Conservation (phyloP, 2,797 vertebrate species). For the Trachurus trachurus region DNA sequence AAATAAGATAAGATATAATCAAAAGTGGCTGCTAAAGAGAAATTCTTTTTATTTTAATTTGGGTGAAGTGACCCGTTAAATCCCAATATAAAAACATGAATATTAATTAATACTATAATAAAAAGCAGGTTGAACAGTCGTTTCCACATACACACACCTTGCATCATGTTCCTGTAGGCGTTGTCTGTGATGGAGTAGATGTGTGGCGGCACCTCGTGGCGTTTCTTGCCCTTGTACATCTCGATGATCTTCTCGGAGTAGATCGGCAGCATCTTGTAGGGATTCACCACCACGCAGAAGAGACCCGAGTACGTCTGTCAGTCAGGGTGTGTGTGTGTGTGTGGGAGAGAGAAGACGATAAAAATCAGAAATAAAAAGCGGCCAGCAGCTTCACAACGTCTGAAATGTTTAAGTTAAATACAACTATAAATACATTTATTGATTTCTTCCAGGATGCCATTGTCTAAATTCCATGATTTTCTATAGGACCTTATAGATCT, state of each 20-base stretch:
- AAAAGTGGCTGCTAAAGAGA: neutral
- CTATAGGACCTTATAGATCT: too few species aligned
- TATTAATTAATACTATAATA: too few species aligned
- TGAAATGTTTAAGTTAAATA: neutral
- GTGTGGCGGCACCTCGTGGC: constrained; percentile 97
- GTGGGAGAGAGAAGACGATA: neutral
- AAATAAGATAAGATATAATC: neutral
- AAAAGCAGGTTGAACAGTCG: neutral
- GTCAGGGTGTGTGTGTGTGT: neutral
- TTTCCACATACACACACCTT: constrained; percentile 79
- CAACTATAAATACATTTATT: too few species aligned
- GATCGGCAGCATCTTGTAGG: constrained; percentile 97
- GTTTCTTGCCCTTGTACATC: constrained; percentile 99
- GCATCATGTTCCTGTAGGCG: constrained; percentile 98
- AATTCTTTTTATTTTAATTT: neutral
- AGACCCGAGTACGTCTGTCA: constrained; percentile 95
- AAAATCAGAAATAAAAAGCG: neutral
- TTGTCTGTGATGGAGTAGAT: constrained; percentile 98
- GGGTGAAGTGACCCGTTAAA: neutral
- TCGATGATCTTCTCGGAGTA: constrained; percentile 97
- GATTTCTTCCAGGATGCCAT: too few species aligned
- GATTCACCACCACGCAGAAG: constrained; percentile 97
- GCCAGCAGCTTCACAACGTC: neutral
- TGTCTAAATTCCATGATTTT: too few species aligned
- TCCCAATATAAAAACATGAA: too few species aligned